Percentiles rank a stretch among this genome's conserved stretches.
Evolutionary conservation across 2,888 invertebrate species (phyloP).

Genomic region (Tineola bisselliella): DNA sequence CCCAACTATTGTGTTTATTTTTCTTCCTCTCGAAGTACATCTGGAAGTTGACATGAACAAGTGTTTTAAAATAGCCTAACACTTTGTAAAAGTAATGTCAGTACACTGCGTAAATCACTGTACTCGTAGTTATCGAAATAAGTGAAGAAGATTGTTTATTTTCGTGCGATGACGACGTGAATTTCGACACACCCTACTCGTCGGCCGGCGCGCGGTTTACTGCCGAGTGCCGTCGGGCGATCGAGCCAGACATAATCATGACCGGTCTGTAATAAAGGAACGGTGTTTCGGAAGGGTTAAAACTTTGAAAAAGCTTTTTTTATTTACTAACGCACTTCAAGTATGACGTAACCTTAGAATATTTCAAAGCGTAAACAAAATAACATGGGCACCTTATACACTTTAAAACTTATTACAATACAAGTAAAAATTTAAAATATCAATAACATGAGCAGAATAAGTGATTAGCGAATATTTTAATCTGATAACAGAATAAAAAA

Average conservation of each 20-base stretch:
- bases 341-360: too few species aligned
- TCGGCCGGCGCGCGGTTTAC: slow-evolving; percentile 45
- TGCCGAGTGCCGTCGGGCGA: slow-evolving; percentile 19
- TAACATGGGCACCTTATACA: too few species aligned
- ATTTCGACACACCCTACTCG: slow-evolving; percentile 33
- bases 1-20: slow-evolving; percentile 58
- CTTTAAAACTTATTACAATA: too few species aligned
- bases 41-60: slow-evolving; percentile 21
- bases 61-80: background rate
- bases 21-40: slow-evolving; percentile 41
- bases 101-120: background rate
- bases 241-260: background rate
- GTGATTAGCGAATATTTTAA: too few species aligned
- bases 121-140: background rate
- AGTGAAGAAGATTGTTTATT: background rate
- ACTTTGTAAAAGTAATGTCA: slow-evolving; percentile 5
- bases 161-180: slow-evolving; percentile 11
- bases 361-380: too few species aligned
- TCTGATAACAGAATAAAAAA: too few species aligned
- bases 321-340: too few species aligned
- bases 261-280: background rate
- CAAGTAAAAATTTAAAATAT: too few species aligned
- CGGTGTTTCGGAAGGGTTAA: background rate
- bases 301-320: background rate
- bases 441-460: too few species aligned